phyloP scores from a whole-genome alignment of 2,113 vertebrate genomes.

The Oreochromis spilurus region DNA sequence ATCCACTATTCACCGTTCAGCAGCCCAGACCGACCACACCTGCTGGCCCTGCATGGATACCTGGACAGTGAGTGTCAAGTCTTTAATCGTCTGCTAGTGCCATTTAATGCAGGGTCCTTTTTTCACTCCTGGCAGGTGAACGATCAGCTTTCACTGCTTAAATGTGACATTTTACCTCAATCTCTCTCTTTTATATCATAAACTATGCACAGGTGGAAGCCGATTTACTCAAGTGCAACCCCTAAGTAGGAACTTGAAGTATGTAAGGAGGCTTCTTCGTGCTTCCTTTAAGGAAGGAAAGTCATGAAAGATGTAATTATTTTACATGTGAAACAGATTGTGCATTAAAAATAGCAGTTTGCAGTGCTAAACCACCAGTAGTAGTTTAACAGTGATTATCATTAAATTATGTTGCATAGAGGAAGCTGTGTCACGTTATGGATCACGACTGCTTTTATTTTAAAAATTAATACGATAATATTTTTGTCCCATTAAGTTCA shows the following conservation, averaged over 20 bases:
- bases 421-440: not conserved
- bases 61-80: slow-evolving; percentile 80
- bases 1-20: slow-evolving; percentile 86
- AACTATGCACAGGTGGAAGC: not conserved
- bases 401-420: not conserved
- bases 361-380: not conserved
- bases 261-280: not conserved
- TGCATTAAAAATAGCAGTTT: not conserved
- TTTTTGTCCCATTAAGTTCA: not conserved
- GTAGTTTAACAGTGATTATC: not conserved
- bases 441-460: not conserved
- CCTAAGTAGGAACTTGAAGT: not conserved
- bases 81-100: not conserved
- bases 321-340: not conserved
- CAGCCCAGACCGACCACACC: slow-evolving; percentile 85
- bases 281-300: not conserved
- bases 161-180: not conserved
- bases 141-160: not conserved
- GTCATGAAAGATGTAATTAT: not conserved
- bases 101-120: not conserved
- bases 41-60: slow-evolving; percentile 89
- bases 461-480: rapidly evolving
- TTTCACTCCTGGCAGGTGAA: not conserved
- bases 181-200: not conserved
- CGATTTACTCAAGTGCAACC: not conserved